Conservation (phyloP, 1,140 invertebrate species). For the Camponotus floridanus region DNA sequence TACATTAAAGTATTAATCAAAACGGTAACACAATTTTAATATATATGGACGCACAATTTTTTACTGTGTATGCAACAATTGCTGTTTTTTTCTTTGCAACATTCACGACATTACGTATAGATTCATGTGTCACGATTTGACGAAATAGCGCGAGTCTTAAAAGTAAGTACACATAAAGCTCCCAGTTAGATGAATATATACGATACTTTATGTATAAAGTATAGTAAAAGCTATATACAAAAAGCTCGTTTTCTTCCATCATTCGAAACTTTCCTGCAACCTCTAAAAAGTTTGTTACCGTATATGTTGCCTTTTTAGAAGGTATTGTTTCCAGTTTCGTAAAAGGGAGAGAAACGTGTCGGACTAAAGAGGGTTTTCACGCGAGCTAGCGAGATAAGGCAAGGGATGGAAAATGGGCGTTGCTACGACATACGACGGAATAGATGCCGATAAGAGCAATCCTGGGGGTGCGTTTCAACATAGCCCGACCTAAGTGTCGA, state of each 20-base stretch:
- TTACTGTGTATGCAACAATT: neutral
- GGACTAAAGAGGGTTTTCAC: constrained; percentile 67
- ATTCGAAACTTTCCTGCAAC: constrained; percentile 31
- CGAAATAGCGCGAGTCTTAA: constrained; percentile 9
- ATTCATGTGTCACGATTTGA: constrained; percentile 8
- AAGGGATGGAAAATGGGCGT: constrained; percentile 64
- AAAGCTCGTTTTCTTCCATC: neutral
- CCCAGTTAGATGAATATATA: neutral
- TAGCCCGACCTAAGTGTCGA: constrained; percentile 63
- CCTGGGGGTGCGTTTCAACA: constrained; percentile 69
- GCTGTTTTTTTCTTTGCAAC: neutral
- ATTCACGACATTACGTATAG: neutral
- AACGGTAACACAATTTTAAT: too few species aligned
- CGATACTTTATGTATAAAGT: neutral
- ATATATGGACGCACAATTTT: too few species aligned
- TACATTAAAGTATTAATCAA: too few species aligned
- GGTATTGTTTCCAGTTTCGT: constrained; percentile 67
- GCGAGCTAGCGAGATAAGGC: constrained; percentile 68
- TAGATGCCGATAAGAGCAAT: constrained; percentile 76
- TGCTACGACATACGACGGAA: constrained; percentile 41
- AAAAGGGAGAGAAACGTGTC: constrained; percentile 18
- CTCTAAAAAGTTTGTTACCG: constrained; percentile 77
- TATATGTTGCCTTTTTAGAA: constrained; percentile 62
- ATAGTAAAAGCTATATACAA: neutral
- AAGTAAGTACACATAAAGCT: neutral